Evolutionary conservation across 2,888 invertebrate genomes (phyloP).

Genomic region (Lycophotia porphyrea): DNA sequence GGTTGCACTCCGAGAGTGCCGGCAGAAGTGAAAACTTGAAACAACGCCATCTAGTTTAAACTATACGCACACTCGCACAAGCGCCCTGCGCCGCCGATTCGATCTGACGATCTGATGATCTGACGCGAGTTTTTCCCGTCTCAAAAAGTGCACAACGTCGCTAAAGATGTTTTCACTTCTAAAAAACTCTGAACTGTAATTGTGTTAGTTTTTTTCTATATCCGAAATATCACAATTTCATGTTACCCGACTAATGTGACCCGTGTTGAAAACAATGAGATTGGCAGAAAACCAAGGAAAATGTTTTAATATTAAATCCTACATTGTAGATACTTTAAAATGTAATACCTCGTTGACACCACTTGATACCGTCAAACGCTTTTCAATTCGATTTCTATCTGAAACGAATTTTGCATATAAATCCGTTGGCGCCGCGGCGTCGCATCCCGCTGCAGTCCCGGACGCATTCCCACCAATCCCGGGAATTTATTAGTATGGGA

Average conservation of each 20-base stretch:
- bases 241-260: not conserved
- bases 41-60: too few relatives aligned
- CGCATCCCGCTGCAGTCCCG: conserved; percentile 73
- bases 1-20: too few relatives aligned
- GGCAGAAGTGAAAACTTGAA: too few relatives aligned
- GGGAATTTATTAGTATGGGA: conserved; percentile 75
- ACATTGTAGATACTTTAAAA: conserved; percentile 24
- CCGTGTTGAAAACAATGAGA: not conserved
- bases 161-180: too few relatives aligned
- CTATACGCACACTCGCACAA: too few relatives aligned
- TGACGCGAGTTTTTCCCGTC: too few relatives aligned
- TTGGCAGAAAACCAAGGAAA: not conserved
- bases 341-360: conserved; percentile 26
- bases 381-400: conserved; percentile 70
- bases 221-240: not conserved
- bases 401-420: conserved; percentile 77
- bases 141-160: too few relatives aligned
- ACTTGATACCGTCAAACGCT: conserved; percentile 49
- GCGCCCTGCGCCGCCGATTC: too few relatives aligned
- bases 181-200: not conserved
- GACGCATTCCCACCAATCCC: conserved; percentile 69
- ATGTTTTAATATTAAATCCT: not conserved
- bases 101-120: too few relatives aligned
- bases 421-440: conserved; percentile 77
- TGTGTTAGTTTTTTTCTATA: not conserved